Percentiles rank a stretch among this genome's conserved stretches.
Conservation (phyloP, 2,113 vertebrate species). For the Alethe castanea region DNA sequence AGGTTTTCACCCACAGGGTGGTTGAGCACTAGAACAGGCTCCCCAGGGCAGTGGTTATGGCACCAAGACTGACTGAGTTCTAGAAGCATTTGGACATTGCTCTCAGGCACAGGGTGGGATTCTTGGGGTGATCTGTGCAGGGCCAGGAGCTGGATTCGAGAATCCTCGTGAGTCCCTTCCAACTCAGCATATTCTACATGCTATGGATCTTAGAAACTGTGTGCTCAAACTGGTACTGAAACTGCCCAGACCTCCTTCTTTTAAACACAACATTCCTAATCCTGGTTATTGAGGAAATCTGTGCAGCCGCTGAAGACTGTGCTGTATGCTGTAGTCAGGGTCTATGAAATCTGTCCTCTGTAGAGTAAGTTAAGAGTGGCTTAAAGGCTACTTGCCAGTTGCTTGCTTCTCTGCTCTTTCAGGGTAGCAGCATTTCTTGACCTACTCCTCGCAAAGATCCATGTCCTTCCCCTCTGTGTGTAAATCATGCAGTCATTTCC, state of each 20-base stretch:
- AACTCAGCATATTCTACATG: not conserved
- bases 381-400: constrained; percentile 1
- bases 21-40: accelerated
- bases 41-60: not conserved
- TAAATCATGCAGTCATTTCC: not conserved
- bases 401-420: not conserved
- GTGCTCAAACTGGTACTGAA: not conserved
- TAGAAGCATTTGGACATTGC: accelerated
- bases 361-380: not conserved
- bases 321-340: not conserved
- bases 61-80: not conserved
- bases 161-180: not conserved
- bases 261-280: not conserved
- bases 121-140: not conserved
- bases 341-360: not conserved
- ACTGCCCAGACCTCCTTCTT: not conserved
- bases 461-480: not conserved
- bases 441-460: not conserved
- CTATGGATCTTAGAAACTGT: not conserved
- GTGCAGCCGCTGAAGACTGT: not conserved
- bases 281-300: not conserved
- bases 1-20: not conserved
- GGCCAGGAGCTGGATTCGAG: not conserved
- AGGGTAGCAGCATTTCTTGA: not conserved
- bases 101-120: not conserved